A percentile compares a stretch with the other conserved stretches of the same genome.
phyloP scores from a whole-genome alignment of 2,797 vertebrate genomes.

The Syncerus caffer region DNA sequence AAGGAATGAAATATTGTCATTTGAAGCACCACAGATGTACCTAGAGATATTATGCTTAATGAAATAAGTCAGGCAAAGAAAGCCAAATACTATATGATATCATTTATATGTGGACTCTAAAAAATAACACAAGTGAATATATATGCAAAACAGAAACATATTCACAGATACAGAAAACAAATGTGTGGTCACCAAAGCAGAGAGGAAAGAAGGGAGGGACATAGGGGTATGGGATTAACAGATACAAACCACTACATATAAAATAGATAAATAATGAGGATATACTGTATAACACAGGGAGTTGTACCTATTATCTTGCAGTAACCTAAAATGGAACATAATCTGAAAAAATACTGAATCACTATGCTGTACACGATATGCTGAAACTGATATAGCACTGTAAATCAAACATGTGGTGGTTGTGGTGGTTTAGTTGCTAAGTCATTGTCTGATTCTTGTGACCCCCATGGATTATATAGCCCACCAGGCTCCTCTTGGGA shows the following conservation, averaged over 20 bases:
- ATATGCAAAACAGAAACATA: neutral
- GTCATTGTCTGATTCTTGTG: neutral
- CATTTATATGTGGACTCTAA: neutral
- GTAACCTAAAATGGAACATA: neutral
- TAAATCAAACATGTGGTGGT: neutral
- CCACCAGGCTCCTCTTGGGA: neutral
- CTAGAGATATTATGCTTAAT: neutral
- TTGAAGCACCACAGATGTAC: neutral
- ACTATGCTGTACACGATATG: neutral
- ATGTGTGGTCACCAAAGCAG: neutral
- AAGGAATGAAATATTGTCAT: neutral
- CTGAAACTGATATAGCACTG: neutral
- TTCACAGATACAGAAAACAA: neutral
- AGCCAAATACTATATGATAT: neutral
- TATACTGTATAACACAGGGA: neutral
- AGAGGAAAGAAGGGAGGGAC: neutral
- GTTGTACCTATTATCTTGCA: neutral
- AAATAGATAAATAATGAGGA: neutral
- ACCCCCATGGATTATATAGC: neutral
- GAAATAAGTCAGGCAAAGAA: neutral
- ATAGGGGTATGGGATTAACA: neutral
- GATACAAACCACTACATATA: neutral
- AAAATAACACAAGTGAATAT: neutral
- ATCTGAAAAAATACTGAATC: neutral
- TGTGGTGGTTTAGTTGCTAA: neutral